These are phyloP conservation scores for Seriola rivoliana DNA, from an alignment of 2,113 vertebrate species.

Conservation along the genomic window DNA sequence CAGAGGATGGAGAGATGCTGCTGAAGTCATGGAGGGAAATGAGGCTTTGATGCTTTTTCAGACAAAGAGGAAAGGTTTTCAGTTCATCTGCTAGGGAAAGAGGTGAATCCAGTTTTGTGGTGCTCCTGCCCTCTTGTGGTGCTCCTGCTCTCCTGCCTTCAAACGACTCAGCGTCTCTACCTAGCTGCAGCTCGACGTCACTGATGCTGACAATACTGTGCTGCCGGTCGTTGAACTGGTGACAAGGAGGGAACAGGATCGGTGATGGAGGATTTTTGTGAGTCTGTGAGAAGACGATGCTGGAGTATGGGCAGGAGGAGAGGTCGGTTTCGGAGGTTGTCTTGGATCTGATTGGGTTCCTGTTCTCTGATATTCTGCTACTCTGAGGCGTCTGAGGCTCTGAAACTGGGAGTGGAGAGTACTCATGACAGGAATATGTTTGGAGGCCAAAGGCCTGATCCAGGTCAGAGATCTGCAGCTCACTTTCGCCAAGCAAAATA, in stretches of 20 bases:
- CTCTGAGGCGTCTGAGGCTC: not conserved
- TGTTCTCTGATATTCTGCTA: not conserved
- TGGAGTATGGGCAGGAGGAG: conserved; percentile 21
- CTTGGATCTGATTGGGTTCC: not conserved
- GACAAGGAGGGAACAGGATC: not conserved
- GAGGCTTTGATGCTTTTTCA: not conserved
- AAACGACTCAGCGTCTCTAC: conserved; percentile 2
- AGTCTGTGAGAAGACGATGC: not conserved
- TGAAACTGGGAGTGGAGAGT: not conserved
- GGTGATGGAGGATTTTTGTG: not conserved
- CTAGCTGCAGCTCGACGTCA: conserved; percentile 7
- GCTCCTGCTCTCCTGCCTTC: not conserved
- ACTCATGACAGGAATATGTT: not conserved
- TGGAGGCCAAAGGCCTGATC: conserved; percentile 12
- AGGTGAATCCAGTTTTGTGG: not conserved
- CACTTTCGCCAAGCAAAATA: conserved; percentile 7
- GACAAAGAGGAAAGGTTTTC: not conserved
- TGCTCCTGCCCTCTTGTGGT: not conserved
- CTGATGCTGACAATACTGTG: not conserved
- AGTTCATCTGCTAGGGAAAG: not conserved
- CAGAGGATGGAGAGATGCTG: not conserved
- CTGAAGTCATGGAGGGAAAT: not conserved
- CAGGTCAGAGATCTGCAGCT: not conserved
- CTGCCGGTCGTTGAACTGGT: not conserved
- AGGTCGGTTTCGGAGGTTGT: conserved; percentile 2